Base-by-base conservation (phyloP, 2,888 invertebrate genomes). In the Acanthoscelides obtectus region DNA sequence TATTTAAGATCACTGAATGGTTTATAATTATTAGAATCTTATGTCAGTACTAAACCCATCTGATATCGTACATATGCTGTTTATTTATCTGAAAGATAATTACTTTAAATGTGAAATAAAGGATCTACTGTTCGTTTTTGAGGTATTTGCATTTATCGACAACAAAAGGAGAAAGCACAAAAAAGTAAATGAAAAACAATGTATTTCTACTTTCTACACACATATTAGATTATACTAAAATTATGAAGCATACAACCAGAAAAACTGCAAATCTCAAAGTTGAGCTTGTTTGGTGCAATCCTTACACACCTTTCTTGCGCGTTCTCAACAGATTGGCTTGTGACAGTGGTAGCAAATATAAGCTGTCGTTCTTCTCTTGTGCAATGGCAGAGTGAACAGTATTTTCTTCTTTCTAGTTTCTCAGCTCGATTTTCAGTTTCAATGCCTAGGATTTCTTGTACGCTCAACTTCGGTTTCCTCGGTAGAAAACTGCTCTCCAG, bases 281-380 rank as follows among this genome's bases (percentile, higher is more conserved):
- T 72, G 70, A 45, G 65, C 68, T 71, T 71, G 20, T 68, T 68
- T 63, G 17, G 17, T 45, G 45, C 5, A 12, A 4, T 17, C 45
- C 17, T 12, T 12, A 12, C 17, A 66, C 20, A 66, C 20, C 17
- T 66, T 20, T 22, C 20, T 66, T 19, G 71, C 67, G 67, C 66
- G 69, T 27, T 70, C 70, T 22, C 27, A n/a, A 67, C 70, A 72
- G 22, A 73, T 69, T 65, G 69, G 65, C 45, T 20, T 68, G 65
- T 71, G 71, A 66, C 70, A 72, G 63, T 70, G 68, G 66, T 70
- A 72, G 65, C 27, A 68, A 70, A 70, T 22, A 68, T 68, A 70
- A n/a, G 70, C 45, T 27, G 70, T 68, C 65, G 65, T 64, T 22
- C 65, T 72, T 70, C 68, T 66, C 66, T 70, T 66, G 70, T 70